These are phyloP conservation scores for Microcebus jonahi DNA, from an alignment of 2,113 vertebrate species.

Conservation along the genomic window DNA sequence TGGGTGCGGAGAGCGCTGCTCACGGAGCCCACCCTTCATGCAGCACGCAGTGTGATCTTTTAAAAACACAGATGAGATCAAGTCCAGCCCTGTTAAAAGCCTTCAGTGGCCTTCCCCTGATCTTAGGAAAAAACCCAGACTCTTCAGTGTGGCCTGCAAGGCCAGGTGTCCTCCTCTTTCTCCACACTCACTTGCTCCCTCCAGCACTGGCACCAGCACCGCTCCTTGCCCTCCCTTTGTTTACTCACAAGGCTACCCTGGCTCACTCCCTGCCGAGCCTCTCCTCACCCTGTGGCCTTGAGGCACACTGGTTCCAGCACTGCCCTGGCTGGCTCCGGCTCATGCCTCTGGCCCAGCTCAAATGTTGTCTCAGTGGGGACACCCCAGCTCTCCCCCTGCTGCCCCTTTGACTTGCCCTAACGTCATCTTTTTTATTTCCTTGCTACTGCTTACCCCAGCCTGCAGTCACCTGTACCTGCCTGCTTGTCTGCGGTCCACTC, in stretches of 20 bases:
- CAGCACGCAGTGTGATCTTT: background rate
- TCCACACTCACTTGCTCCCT: background rate
- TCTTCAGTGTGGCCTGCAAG: background rate
- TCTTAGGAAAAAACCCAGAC: background rate
- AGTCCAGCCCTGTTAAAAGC: background rate
- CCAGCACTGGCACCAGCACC: background rate
- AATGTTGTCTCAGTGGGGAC: background rate
- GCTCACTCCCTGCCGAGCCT: background rate
- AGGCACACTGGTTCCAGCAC: no score
- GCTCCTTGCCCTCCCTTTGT: background rate
- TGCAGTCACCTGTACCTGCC: background rate
- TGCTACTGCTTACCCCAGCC: background rate
- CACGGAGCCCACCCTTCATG: background rate
- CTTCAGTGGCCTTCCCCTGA: background rate
- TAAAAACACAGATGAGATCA: background rate
- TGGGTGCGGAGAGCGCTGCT: background rate
- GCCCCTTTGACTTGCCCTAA: background rate
- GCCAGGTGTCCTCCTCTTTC: rapidly evolving
- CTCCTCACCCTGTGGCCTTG: background rate
- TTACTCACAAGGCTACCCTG: background rate
- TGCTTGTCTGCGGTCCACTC: background rate
- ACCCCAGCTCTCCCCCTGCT: background rate
- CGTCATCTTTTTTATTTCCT: background rate
- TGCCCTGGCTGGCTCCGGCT: background rate
- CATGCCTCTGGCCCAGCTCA: background rate